These are phyloP conservation scores for Acronicta psi DNA, from an alignment of 2,888 invertebrate species.

Conservation along the genomic window DNA sequence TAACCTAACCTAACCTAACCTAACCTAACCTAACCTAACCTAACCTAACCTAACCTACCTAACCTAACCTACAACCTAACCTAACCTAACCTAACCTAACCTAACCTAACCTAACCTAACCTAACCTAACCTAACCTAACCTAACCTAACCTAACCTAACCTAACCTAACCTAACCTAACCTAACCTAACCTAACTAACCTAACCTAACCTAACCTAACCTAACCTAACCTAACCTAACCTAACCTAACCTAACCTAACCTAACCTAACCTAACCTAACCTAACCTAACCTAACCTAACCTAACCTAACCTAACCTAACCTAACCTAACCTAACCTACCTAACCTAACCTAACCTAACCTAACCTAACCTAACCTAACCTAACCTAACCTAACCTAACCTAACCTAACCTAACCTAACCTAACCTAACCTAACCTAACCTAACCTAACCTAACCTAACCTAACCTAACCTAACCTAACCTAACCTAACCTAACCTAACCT, in stretches of 20 bases:
- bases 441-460: conserved; percentile 46
- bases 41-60: conserved; percentile 43
- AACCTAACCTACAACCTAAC: too few relatives aligned
- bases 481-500: conserved; percentile 48
- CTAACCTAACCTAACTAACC: conserved; percentile 36
- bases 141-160: conserved; percentile 42
- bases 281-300: conserved; percentile 43
- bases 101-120: conserved; percentile 39
- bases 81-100: conserved; percentile 30
- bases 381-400: conserved; percentile 40
- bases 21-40: conserved; percentile 41
- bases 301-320: conserved; percentile 49
- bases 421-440: conserved; percentile 30
- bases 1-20: conserved; percentile 39
- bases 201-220: conserved; percentile 40
- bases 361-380: conserved; percentile 47
- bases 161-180: conserved; percentile 44
- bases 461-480: conserved; percentile 48
- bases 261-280: conserved; percentile 30
- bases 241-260: conserved; percentile 14
- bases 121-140: conserved; percentile 37
- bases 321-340: conserved; percentile 51
- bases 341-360: conserved; percentile 50
- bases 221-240: conserved; percentile 28
- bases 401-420: conserved; percentile 49